phyloP scores from a whole-genome alignment of 2,113 vertebrate species.

The Baryphthengus martii region DNA sequence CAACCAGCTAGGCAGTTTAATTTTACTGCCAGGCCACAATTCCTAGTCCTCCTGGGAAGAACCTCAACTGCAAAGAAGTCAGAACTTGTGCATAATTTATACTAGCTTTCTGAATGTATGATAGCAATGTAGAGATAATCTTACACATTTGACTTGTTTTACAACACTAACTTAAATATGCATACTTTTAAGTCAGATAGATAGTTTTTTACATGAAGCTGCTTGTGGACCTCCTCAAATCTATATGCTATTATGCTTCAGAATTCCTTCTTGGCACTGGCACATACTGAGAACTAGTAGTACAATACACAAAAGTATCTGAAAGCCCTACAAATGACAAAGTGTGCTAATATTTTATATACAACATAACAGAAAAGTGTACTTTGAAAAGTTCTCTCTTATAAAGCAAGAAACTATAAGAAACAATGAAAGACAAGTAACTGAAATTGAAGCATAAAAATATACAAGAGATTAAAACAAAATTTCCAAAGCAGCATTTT shows the following conservation, averaged over 20 bases:
- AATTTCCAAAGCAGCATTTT: neutral
- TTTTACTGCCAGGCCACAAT: neutral
- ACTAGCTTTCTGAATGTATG: no score
- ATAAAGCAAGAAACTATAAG: neutral
- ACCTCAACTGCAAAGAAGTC: neutral
- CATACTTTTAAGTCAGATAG: no score
- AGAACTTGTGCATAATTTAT: no score
- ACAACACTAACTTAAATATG: no score
- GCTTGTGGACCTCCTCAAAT: neutral
- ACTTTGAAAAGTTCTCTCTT: neutral
- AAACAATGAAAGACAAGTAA: neutral
- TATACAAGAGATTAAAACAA: neutral
- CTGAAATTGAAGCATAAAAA: neutral
- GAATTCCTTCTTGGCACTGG: neutral
- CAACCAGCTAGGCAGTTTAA: neutral
- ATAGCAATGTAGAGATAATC: no score
- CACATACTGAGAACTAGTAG: neutral
- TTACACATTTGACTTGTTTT: no score
- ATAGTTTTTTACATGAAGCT: no score
- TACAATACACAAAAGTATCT: neutral
- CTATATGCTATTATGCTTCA: neutral
- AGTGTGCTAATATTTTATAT: neutral
- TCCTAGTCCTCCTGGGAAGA: neutral
- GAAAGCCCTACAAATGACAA: neutral
- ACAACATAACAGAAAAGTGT: neutral